These are phyloP conservation scores for Amiota communis DNA, from an alignment of 2,888 invertebrate genomes.

Conservation along the genomic window DNA sequence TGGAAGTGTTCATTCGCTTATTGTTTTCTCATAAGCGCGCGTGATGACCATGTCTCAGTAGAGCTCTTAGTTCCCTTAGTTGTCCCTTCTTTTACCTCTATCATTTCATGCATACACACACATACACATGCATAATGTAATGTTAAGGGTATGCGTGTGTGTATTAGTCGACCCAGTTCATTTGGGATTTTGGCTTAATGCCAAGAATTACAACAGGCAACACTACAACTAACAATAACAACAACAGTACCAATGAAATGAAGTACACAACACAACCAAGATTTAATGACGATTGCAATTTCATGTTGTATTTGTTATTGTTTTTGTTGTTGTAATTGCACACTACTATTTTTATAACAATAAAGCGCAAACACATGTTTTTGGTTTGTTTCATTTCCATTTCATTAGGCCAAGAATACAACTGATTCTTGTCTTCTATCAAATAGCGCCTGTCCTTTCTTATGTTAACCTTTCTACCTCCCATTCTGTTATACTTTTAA, in stretches of 20 bases:
- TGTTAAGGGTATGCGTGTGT: constrained; percentile 26
- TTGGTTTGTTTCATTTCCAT: constrained; percentile 31
- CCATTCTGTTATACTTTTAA: too few species aligned
- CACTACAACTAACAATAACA: constrained; percentile 21
- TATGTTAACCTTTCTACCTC: too few species aligned
- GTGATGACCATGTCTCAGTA: constrained; percentile 1
- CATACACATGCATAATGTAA: background rate
- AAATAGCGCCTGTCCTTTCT: too few species aligned
- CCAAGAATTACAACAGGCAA: constrained; percentile 52
- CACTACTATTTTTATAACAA: background rate
- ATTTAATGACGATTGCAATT: too few species aligned
- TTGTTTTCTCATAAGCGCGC: constrained; percentile 25
- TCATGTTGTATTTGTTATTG: too few species aligned
- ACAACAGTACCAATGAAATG: too few species aligned
- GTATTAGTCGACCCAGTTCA: constrained; percentile 51
- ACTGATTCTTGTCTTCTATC: background rate
- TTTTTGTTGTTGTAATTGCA: constrained; percentile 3
- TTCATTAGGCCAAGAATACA: constrained; percentile 28
- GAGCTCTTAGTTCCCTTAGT: too few species aligned
- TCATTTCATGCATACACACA: background rate
- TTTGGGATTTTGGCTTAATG: constrained; percentile 61
- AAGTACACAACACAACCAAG: too few species aligned
- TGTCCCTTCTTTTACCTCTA: background rate
- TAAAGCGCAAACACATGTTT: constrained; percentile 25
- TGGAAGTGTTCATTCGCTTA: constrained; percentile 18